Percentiles rank a stretch among this genome's conserved stretches.
Evolutionary conservation across 2,888 invertebrate genomes (phyloP).

Genomic region (Hermodice carunculata): DNA sequence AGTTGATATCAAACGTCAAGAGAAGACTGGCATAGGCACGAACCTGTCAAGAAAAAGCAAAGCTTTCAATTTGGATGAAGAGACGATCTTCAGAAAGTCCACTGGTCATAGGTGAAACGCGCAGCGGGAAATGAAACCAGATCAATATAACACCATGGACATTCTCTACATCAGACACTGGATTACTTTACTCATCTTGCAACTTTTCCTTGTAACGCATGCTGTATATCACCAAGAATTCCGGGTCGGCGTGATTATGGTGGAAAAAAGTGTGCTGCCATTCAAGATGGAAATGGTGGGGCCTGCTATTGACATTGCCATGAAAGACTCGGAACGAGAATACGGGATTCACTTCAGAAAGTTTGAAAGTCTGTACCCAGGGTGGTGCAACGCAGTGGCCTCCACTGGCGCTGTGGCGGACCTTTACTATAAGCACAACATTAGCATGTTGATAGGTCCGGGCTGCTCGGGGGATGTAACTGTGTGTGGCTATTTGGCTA

Average conservation of each 20-base stretch:
- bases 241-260: constrained; percentile 25
- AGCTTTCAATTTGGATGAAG: too few relatives aligned
- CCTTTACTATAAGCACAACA: constrained; percentile 7
- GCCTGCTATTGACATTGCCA: constrained; percentile 30
- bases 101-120: too few relatives aligned
- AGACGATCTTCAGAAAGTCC: too few relatives aligned
- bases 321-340: constrained; percentile 16
- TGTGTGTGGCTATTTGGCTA: constrained; percentile 27
- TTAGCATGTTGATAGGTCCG: constrained; percentile 23
- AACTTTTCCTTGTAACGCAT: too few relatives aligned
- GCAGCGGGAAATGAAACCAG: too few relatives aligned
- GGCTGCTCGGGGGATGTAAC: constrained; percentile 25
- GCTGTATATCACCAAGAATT: too few relatives aligned
- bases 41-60: too few relatives aligned
- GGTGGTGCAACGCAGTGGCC: constrained; percentile 19
- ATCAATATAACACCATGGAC: too few relatives aligned
- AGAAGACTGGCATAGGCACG: too few relatives aligned
- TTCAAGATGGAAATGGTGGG: constrained; percentile 34
- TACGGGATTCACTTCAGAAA: constrained; percentile 18
- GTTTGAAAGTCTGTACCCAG: constrained; percentile 10
- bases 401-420: constrained; percentile 22
- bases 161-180: too few relatives aligned
- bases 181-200: too few relatives aligned
- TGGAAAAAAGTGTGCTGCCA: constrained; percentile 24
- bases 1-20: too few relatives aligned